Evolutionary conservation across 2,888 invertebrate genomes (phyloP).

Genomic region (Hofmannophila pseudospretella): DNA sequence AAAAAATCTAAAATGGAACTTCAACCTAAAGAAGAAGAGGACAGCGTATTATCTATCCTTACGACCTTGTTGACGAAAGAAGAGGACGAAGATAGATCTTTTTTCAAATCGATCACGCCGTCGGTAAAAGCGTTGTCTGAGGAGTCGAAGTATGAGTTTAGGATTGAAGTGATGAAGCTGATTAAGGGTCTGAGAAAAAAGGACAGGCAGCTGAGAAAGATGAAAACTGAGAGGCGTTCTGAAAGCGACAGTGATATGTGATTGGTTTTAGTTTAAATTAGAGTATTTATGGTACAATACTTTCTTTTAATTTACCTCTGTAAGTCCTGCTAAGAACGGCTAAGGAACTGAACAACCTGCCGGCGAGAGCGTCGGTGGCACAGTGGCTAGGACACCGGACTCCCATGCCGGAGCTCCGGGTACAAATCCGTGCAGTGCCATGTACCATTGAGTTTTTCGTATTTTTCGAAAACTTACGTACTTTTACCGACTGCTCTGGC

Average conservation of each 20-base stretch:
- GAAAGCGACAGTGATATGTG: conserved; percentile 23
- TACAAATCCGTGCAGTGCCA: too few species aligned
- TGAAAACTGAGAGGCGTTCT: conserved; percentile 18
- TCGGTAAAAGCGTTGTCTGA: conserved; percentile 44
- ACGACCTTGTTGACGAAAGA: too few species aligned
- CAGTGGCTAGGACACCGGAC: too few species aligned
- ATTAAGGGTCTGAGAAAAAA: conserved; percentile 34
- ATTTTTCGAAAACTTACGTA: too few species aligned
- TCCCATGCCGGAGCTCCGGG: too few species aligned
- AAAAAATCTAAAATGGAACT: conserved; percentile 17
- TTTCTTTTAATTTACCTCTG: too few species aligned
- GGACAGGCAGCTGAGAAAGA: conserved; percentile 20
- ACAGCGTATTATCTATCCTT: too few species aligned
- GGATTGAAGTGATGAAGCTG: conserved; percentile 49
- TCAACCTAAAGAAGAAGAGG: conserved; percentile 14
- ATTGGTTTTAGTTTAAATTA: not conserved
- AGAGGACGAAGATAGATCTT: conserved; percentile 56
- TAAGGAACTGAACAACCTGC: too few species aligned
- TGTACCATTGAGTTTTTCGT: too few species aligned
- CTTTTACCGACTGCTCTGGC: too few species aligned
- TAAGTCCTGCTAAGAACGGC: too few species aligned
- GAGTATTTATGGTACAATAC: not conserved
- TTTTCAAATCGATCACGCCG: conserved; percentile 54
- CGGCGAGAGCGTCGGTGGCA: too few species aligned
- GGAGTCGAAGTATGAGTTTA: conserved; percentile 45